Conservation (phyloP, 1,140 invertebrate species). For the Phortica variegata region DNA sequence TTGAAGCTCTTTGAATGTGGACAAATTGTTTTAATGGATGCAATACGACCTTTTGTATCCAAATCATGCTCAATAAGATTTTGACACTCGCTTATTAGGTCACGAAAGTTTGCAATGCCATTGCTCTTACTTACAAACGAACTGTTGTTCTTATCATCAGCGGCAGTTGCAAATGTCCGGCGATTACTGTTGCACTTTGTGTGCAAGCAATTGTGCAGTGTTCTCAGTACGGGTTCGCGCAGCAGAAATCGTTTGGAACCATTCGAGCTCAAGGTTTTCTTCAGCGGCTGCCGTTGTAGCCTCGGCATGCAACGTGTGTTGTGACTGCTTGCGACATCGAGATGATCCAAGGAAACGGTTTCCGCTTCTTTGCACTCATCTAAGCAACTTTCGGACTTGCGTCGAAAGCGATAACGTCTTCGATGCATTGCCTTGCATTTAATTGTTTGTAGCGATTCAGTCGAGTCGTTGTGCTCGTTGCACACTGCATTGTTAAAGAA, state of each 20-base stretch:
- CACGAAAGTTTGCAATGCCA: slow-evolving; percentile 28
- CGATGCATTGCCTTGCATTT: slow-evolving; percentile 14
- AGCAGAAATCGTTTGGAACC: slow-evolving; percentile 21
- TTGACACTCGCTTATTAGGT: slow-evolving; percentile 41
- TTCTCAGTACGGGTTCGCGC: slow-evolving; percentile 32
- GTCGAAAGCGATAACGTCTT: slow-evolving; percentile 28
- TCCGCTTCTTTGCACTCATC: slow-evolving; percentile 28
- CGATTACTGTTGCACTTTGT: slow-evolving; percentile 8
- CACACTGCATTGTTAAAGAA: slow-evolving; percentile 18
- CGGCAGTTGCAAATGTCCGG: slow-evolving; percentile 6
- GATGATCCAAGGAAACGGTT: slow-evolving; percentile 7
- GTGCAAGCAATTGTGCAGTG: slow-evolving; percentile 25
- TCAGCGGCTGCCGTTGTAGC: slow-evolving; percentile 23
- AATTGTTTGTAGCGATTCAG: slow-evolving; percentile 5
- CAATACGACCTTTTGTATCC: slow-evolving; percentile 13
- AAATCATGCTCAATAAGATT: slow-evolving; percentile 25
- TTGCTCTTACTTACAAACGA: slow-evolving; percentile 6
- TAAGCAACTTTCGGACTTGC: slow-evolving; percentile 37
- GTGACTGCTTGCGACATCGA: slow-evolving; percentile 20
- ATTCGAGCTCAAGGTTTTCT: slow-evolving; percentile 13
- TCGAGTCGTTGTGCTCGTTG: background rate
- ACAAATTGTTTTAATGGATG: slow-evolving; percentile 7
- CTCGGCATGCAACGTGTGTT: slow-evolving; percentile 24
- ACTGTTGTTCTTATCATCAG: slow-evolving; percentile 13
- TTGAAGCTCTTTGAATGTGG: slow-evolving; percentile 24